A percentile compares a stretch with the other conserved stretches of the same genome.
These are phyloP conservation scores for Tangara arthus DNA, from an alignment of 2,797 vertebrate species.

Conservation along the genomic window DNA sequence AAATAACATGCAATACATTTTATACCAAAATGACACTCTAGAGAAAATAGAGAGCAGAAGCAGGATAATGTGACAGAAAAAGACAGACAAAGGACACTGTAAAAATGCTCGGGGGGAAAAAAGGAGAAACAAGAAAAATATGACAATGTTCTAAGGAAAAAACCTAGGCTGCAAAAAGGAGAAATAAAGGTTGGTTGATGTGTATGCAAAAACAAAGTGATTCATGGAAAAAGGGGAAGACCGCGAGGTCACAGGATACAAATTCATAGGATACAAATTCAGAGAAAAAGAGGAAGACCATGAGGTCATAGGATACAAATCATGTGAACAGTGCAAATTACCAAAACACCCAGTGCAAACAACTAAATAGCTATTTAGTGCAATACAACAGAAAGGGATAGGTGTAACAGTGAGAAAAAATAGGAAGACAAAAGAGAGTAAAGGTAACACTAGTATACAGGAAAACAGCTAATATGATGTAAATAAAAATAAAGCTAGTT, in stretches of 20 bases:
- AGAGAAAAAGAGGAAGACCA: no score
- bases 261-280: no score
- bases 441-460: neutral
- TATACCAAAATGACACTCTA: slow-evolving; percentile 43
- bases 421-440: neutral
- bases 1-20: slow-evolving; percentile 34
- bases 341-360: no score
- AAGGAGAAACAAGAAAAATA: neutral
- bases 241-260: no score
- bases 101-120: neutral
- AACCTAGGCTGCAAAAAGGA: neutral
- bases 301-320: no score
- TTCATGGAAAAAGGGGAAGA: neutral
- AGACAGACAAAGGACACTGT: slow-evolving; percentile 33
- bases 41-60: slow-evolving; percentile 26
- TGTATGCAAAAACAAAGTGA: neutral
- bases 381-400: neutral
- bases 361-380: no score
- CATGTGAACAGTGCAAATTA: no score
- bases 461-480: neutral
- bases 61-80: slow-evolving; percentile 32
- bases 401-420: neutral
- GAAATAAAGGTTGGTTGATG: neutral
- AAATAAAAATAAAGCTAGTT: neutral
- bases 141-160: neutral